phyloP scores from a whole-genome alignment of 2,888 invertebrate species.

The Listrodromus nycthemerus region DNA sequence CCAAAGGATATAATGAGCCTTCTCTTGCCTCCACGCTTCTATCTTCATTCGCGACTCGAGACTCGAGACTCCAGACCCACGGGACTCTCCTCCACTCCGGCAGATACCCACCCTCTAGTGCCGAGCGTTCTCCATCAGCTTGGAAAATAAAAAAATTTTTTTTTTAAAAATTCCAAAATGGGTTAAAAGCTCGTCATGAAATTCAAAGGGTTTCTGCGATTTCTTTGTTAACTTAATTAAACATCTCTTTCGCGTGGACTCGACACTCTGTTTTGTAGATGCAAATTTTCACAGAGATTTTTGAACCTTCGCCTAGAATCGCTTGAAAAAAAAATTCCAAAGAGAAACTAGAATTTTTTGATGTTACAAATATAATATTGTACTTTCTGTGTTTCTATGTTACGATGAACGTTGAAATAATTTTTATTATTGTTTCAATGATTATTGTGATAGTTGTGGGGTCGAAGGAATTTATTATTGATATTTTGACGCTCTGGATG shows the following conservation, averaged over 20 bases:
- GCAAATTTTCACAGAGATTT: background rate
- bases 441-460: background rate
- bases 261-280: background rate
- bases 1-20: constrained; percentile 55
- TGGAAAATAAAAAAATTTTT: background rate
- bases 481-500: background rate
- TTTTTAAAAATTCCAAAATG: background rate
- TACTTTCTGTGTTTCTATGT: background rate
- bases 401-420: too few species aligned
- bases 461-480: constrained; percentile 8
- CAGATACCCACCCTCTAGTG: constrained; percentile 39
- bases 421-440: too few species aligned
- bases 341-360: too few species aligned
- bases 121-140: constrained; percentile 12
- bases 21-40: constrained; percentile 14
- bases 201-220: background rate
- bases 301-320: background rate
- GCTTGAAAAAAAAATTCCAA: too few species aligned
- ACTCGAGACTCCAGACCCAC: constrained; percentile 51
- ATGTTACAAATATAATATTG: background rate
- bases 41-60: constrained; percentile 54
- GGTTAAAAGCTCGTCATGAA: background rate
- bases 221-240: background rate
- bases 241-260: background rate
- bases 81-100: constrained; percentile 43